These are phyloP conservation scores for Enteromius paludinosus DNA, from an alignment of 2,797 vertebrate genomes.

Conservation along the genomic window DNA sequence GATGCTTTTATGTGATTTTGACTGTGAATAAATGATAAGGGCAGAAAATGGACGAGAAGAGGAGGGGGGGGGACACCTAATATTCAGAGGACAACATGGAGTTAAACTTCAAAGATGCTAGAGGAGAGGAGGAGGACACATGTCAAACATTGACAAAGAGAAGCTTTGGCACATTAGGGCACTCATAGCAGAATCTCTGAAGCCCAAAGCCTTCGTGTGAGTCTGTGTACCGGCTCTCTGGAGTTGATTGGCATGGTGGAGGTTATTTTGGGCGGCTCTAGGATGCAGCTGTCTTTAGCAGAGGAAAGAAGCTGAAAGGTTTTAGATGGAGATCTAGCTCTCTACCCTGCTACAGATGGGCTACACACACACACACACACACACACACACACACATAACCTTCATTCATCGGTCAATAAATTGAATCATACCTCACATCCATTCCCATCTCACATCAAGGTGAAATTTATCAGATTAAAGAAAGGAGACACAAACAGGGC, in stretches of 20 bases:
- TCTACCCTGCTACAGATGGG: slow-evolving; percentile 21
- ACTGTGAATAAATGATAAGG: background rate
- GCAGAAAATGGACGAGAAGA: background rate
- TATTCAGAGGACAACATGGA: slow-evolving; percentile 1
- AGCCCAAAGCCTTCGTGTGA: slow-evolving; percentile 21
- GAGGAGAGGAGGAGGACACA: slow-evolving; percentile 34
- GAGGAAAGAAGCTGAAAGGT: slow-evolving; percentile 45
- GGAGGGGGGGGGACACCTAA: background rate
- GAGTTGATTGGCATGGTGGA: slow-evolving; percentile 48
- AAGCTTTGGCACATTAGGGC: slow-evolving; percentile 53
- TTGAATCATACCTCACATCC: slow-evolving; percentile 14
- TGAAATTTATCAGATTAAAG: slow-evolving; percentile 42
- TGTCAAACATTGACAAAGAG: slow-evolving; percentile 56
- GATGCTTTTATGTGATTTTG: background rate
- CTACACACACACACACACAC: slow-evolving; percentile 9
- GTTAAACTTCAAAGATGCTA: slow-evolving; percentile 31
- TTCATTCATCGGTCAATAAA: slow-evolving; percentile 31
- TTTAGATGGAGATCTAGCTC: slow-evolving; percentile 53
- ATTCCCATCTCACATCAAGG: slow-evolving; percentile 28
- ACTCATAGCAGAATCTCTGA: slow-evolving; percentile 45
- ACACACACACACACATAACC: slow-evolving; percentile 4
- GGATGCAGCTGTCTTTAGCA: slow-evolving; percentile 59
- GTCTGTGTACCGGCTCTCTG: slow-evolving; percentile 4
- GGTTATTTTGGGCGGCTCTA: slow-evolving; percentile 56
- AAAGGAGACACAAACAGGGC: slow-evolving; percentile 20